Conservation (phyloP, 2,113 vertebrate genomes). For the Psilopogon haemacephalus region DNA sequence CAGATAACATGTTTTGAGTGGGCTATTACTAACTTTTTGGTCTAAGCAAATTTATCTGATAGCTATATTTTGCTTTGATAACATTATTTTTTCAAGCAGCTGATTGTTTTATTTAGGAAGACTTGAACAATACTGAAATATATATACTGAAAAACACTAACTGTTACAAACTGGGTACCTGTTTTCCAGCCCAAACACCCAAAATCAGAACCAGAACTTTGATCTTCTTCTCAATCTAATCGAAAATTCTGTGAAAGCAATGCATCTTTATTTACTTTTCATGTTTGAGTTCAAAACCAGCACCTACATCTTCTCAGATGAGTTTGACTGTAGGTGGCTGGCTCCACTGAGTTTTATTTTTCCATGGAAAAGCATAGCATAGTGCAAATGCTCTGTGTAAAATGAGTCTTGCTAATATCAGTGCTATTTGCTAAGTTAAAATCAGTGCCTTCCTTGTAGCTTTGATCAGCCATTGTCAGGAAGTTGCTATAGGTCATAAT, state of each 20-base stretch:
- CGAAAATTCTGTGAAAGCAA: constrained; percentile 11
- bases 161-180: neutral
- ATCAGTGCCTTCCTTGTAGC: neutral
- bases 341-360: neutral
- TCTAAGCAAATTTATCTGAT: neutral
- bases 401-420: neutral
- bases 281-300: neutral
- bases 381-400: neutral
- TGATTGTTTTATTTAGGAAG: neutral
- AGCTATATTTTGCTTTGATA: neutral
- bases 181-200: neutral
- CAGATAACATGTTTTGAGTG: neutral
- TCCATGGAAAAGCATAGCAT: neutral
- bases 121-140: constrained; percentile 45
- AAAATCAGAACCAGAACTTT: constrained; percentile 32
- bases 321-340: neutral
- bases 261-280: neutral
- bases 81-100: neutral
- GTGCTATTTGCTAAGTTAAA: neutral
- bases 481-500: neutral
- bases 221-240: constrained; percentile 33
- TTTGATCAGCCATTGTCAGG: neutral
- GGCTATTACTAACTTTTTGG: neutral
- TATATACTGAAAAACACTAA: constrained; percentile 16
- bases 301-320: neutral